Percentiles rank a stretch among this genome's conserved stretches.
Conservation (phyloP, 2,797 vertebrate species). For the Tragelaphus eurycerus region DNA sequence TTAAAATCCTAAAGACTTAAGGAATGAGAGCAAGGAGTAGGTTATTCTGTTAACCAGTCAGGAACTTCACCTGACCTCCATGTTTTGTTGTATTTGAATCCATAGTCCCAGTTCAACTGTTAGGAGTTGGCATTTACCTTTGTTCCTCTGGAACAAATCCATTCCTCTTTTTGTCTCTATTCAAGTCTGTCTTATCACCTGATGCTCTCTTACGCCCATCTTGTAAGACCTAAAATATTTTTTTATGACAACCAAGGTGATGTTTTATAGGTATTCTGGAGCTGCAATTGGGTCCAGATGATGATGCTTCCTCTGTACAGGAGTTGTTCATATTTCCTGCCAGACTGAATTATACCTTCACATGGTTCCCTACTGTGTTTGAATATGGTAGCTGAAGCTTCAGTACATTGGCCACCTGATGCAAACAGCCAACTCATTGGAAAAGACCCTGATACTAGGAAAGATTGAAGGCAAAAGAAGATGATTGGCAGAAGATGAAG, state of each 20-base stretch:
- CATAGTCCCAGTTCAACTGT: background rate
- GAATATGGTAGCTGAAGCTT: background rate
- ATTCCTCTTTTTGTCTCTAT: background rate
- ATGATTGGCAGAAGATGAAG: background rate
- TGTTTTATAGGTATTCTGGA: background rate
- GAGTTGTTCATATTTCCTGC: background rate
- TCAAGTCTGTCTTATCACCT: background rate
- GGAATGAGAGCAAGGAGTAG: background rate
- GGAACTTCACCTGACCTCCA: background rate
- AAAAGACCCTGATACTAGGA: background rate
- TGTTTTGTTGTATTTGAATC: background rate
- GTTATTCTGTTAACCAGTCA: background rate
- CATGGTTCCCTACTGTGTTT: background rate
- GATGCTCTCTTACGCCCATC: background rate
- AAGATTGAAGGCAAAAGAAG: background rate
- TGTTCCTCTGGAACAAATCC: background rate
- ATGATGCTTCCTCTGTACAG: background rate
- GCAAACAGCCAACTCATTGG: background rate
- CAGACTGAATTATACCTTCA: background rate
- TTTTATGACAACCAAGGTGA: slow-evolving; percentile 14
- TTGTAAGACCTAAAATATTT: slow-evolving; percentile 46
- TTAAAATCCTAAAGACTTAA: slow-evolving; percentile 13
- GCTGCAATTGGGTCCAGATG: background rate
- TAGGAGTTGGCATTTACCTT: background rate
- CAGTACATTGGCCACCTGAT: background rate